Evolutionary conservation across 2,888 invertebrate species (phyloP).

Genomic region (Agapetus fuscipes): DNA sequence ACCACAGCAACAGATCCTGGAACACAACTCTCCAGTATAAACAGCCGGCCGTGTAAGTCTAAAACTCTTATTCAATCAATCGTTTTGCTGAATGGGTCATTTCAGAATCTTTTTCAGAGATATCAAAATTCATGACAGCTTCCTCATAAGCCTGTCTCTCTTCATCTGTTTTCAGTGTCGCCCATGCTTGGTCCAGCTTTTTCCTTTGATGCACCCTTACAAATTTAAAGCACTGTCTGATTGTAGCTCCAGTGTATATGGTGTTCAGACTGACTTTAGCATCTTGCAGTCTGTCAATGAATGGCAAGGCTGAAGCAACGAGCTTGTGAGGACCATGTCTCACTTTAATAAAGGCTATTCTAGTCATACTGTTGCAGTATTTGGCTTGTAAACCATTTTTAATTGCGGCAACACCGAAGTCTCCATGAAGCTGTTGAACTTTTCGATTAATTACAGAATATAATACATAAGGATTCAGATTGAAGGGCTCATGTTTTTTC

Average conservation of each 20-base stretch:
- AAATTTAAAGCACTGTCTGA: constrained; percentile 69
- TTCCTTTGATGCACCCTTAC: constrained; percentile 58
- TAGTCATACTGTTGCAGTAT: constrained; percentile 69
- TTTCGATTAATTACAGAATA: constrained; percentile 48
- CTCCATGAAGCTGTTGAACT: constrained; percentile 63
- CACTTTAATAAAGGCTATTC: constrained; percentile 61
- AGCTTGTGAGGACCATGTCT: constrained; percentile 69
- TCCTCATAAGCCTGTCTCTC: constrained; percentile 48
- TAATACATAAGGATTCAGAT: no score
- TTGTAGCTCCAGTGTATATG: constrained; percentile 66
- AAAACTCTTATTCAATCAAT: no score
- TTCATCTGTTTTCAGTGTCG: constrained; percentile 49
- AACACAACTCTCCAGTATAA: no score
- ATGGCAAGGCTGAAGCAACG: constrained; percentile 58
- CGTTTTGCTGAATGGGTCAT: no score
- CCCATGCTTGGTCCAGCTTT: constrained; percentile 55
- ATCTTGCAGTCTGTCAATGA: constrained; percentile 56
- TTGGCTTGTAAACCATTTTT: constrained; percentile 64
- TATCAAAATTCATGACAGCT: constrained; percentile 37
- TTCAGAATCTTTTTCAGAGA: no score
- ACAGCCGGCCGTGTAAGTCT: no score
- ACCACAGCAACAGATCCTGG: no score
- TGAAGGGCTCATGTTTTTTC: no score
- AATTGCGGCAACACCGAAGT: constrained; percentile 63
- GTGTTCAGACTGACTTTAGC: constrained; percentile 52